Conservation (phyloP, 2,113 vertebrate species). For the Pionites leucogaster region DNA sequence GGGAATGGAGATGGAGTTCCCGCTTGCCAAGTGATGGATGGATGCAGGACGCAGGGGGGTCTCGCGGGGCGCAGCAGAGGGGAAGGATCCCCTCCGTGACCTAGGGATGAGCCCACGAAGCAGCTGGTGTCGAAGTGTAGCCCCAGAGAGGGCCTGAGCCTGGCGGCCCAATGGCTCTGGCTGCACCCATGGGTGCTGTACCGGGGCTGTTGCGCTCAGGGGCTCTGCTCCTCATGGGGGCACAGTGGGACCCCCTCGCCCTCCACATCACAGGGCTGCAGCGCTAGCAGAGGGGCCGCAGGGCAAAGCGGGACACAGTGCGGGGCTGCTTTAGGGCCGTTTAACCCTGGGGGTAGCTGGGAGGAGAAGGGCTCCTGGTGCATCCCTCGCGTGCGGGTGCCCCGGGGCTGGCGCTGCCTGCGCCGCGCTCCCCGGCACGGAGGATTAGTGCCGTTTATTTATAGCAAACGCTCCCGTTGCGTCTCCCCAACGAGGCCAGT, state of each 20-base stretch:
- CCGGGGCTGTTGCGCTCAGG: rapidly evolving
- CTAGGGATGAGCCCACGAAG: too few relatives aligned
- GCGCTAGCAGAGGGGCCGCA: neutral
- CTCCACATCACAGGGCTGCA: rapidly evolving
- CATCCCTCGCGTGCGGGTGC: rapidly evolving
- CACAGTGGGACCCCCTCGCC: rapidly evolving
- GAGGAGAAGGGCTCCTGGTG: neutral
- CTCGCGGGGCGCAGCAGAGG: neutral
- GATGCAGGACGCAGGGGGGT: neutral
- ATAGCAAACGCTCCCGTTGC: neutral
- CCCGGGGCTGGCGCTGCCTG: neutral
- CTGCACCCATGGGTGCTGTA: neutral
- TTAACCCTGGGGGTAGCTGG: too few relatives aligned
- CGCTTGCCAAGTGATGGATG: neutral
- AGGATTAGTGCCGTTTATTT: constrained; percentile 11
- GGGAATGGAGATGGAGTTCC: neutral
- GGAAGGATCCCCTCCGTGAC: neutral
- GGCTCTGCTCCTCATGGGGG: neutral
- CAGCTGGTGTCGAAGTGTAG: rapidly evolving
- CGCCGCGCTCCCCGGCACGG: rapidly evolving
- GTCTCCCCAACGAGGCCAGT: neutral
- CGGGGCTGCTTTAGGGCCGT: neutral
- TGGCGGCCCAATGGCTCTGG: rapidly evolving
- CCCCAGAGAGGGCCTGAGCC: neutral
- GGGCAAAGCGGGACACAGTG: neutral